Conservation (phyloP, 2,113 vertebrate genomes). For the Amazona vittata region DNA sequence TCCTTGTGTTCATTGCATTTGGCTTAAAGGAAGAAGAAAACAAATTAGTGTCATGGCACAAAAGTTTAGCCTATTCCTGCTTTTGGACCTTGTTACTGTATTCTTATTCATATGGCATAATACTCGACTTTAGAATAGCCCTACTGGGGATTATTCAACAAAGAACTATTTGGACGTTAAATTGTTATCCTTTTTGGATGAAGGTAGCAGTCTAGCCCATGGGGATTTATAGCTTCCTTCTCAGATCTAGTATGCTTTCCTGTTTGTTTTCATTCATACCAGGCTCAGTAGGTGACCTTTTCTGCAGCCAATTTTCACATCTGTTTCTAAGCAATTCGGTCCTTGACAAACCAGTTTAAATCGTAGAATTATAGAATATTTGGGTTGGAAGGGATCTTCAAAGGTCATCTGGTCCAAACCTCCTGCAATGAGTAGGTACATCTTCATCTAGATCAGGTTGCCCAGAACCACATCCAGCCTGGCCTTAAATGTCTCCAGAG, state of each 20-base stretch:
- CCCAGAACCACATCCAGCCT: not conserved
- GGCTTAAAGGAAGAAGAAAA: not conserved
- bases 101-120: slow-evolving; percentile 7
- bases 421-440: not conserved
- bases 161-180: slow-evolving; percentile 8
- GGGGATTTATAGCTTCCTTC: slow-evolving; percentile 57
- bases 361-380: not conserved
- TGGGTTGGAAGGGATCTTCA: not conserved
- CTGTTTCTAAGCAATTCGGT: slow-evolving; percentile 42
- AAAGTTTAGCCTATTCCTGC: not conserved
- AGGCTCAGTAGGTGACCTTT: slow-evolving; percentile 62
- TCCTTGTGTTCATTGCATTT: not conserved
- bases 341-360: not conserved
- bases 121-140: slow-evolving; percentile 18
- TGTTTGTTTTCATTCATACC: slow-evolving; percentile 59
- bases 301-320: slow-evolving; percentile 61
- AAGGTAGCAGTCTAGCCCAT: slow-evolving; percentile 33
- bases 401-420: not conserved
- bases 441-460: not conserved
- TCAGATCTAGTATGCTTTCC: slow-evolving; percentile 49
- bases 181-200: slow-evolving; percentile 42
- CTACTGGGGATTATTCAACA: not conserved
- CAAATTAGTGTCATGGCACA: not conserved
- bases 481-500: not conserved
- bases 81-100: not conserved